Conservation (phyloP, 2,888 invertebrate genomes). For the Leucophenga maculata region DNA sequence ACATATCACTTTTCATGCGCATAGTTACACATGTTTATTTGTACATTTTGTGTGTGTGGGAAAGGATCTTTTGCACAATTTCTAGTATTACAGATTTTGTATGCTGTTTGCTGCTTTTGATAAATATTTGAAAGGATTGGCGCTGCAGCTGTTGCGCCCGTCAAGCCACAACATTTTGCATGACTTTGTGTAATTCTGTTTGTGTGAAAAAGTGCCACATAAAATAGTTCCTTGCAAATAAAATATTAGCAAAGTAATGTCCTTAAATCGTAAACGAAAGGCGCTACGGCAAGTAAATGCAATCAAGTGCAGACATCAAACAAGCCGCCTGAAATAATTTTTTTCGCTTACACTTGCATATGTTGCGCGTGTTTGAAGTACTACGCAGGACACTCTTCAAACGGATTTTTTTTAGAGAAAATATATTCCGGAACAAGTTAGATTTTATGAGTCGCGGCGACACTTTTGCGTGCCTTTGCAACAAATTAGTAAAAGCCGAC, state of each 20-base stretch:
- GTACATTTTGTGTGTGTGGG: constrained; percentile 34
- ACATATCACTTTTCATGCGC: background rate
- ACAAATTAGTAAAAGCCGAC: constrained; percentile 52
- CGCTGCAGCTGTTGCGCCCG: constrained; percentile 36
- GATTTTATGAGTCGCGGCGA: constrained; percentile 56
- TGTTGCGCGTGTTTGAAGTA: constrained; percentile 30
- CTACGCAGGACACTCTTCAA: constrained; percentile 2
- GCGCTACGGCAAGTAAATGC: constrained; percentile 43
- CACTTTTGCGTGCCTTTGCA: constrained; percentile 54
- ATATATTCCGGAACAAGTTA: background rate
- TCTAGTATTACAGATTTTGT: background rate
- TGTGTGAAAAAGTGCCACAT: constrained; percentile 48
- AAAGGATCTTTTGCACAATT: constrained; percentile 45
- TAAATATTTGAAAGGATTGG: constrained; percentile 61
- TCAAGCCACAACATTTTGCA: constrained; percentile 1
- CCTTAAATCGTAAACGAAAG: constrained; percentile 57
- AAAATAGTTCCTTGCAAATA: constrained; percentile 49
- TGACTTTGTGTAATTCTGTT: constrained; percentile 16
- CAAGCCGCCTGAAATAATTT: constrained; percentile 26
- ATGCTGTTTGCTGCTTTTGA: constrained; percentile 5
- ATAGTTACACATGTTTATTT: constrained; percentile 34
- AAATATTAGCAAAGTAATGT: constrained; percentile 52
- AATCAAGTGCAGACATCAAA: constrained; percentile 60
- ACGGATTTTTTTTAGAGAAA: background rate
- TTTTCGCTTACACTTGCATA: constrained; percentile 61